phyloP scores from a whole-genome alignment of 2,797 vertebrate species.

The Acanthiza pusilla region DNA sequence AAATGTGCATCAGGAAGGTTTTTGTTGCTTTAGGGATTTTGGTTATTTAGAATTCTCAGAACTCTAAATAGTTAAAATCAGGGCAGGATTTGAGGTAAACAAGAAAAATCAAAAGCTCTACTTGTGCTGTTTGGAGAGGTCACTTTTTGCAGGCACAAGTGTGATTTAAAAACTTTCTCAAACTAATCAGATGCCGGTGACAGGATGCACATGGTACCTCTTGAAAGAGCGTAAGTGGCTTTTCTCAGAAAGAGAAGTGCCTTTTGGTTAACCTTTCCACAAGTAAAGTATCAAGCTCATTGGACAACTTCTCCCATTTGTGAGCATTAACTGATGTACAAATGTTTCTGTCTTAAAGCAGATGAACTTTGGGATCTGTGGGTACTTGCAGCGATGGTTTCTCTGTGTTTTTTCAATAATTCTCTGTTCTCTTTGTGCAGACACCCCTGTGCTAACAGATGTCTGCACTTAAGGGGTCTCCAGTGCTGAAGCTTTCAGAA shows the following conservation, averaged over 20 bases:
- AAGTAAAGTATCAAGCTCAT: background rate
- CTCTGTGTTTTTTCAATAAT: background rate
- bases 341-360: background rate
- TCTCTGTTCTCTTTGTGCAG: background rate
- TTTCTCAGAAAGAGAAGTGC: conserved; percentile 12
- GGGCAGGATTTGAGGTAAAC: conserved; percentile 1
- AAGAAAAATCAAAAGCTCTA: background rate
- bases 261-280: background rate
- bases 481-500: background rate
- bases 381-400: background rate
- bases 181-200: background rate
- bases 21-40: background rate
- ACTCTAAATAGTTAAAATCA: background rate
- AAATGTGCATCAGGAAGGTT: background rate
- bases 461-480: background rate
- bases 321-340: background rate
- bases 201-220: background rate
- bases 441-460: background rate
- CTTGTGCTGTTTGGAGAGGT: conserved; percentile 38
- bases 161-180: conserved; percentile 8
- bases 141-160: background rate
- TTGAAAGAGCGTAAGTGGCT: conserved; percentile 18
- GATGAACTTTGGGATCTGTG: background rate
- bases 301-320: background rate
- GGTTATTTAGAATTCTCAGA: background rate